Percentiles rank a stretch among this genome's conserved stretches.
phyloP scores from a whole-genome alignment of 2,113 vertebrate genomes.

The Sander vitreus region DNA sequence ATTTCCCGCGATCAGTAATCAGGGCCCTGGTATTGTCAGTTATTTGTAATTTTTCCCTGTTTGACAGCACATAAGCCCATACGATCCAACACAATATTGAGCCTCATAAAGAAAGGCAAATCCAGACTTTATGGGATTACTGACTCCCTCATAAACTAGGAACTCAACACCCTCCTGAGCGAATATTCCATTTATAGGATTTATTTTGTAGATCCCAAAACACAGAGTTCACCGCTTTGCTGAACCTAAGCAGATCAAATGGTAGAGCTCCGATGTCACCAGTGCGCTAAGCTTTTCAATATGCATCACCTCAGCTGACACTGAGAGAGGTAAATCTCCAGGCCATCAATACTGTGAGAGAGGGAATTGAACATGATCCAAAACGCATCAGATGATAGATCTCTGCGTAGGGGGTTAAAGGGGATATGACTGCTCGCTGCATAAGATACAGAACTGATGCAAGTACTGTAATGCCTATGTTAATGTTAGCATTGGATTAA shows the following conservation, averaged over 20 bases:
- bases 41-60: conserved; percentile 78
- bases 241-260: conserved; percentile 70
- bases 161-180: conserved; percentile 69
- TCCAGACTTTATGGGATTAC: conserved; percentile 84
- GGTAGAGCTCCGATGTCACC: conserved; percentile 57
- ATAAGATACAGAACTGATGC: conserved; percentile 20
- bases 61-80: conserved; percentile 74
- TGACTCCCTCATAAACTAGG: conserved; percentile 69
- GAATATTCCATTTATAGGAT: conserved; percentile 78
- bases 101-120: conserved; percentile 77
- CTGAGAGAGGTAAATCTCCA: conserved; percentile 57
- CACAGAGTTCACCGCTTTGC: conserved; percentile 65
- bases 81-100: conserved; percentile 73
- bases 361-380: conserved; percentile 49
- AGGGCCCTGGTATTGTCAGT: conserved; percentile 74
- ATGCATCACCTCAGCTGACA: conserved; percentile 63
- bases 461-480: conserved; percentile 1
- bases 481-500: conserved; percentile 6
- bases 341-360: conserved; percentile 45
- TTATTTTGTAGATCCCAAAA: conserved; percentile 76
- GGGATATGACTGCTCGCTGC: conserved; percentile 20
- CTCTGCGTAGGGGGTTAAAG: conserved; percentile 29
- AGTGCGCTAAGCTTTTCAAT: conserved; percentile 51
- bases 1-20: conserved; percentile 76
- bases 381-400: conserved; percentile 50